Conservation (phyloP, 2,888 invertebrate genomes). For the Apocheima hispidaria region DNA sequence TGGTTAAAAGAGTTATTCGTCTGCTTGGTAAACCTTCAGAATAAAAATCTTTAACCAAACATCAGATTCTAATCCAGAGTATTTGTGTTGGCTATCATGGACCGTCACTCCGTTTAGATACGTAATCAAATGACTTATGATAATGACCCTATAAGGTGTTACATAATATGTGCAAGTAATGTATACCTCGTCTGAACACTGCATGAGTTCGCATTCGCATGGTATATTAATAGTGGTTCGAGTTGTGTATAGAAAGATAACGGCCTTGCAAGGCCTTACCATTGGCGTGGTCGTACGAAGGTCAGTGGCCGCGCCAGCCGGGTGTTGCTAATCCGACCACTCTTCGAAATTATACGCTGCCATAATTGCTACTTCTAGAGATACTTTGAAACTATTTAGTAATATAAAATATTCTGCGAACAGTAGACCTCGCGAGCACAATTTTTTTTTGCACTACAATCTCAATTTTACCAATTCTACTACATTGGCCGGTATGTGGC, state of each 20-base stretch:
- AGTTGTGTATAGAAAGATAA: conserved; percentile 56
- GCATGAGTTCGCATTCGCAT: conserved; percentile 49
- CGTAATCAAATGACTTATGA: too few relatives aligned
- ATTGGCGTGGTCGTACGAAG: conserved; percentile 54
- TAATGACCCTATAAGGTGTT: background rate
- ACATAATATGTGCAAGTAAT: background rate
- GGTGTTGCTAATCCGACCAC: conserved; percentile 30
- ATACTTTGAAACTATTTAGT: conserved; percentile 2
- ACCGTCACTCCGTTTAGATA: too few relatives aligned
- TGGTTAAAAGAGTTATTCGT: too few relatives aligned
- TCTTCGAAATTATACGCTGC: conserved; percentile 36
- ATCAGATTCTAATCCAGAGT: too few relatives aligned
- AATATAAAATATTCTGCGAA: background rate
- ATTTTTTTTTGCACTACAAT: background rate
- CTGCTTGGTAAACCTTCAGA: too few relatives aligned
- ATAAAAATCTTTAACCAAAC: too few relatives aligned
- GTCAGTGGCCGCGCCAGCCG: conserved; percentile 55
- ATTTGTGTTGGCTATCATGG: too few relatives aligned
- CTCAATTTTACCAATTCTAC: background rate
- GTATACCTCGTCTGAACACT: conserved; percentile 9
- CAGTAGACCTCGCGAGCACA: too few relatives aligned
- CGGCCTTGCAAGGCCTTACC: conserved; percentile 83
- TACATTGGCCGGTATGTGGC: too few relatives aligned
- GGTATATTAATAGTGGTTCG: conserved; percentile 49
- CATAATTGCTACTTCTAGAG: conserved; percentile 18